Conservation (phyloP, 92 coral and sea anemone species). For the Pocillopora grandis region DNA sequence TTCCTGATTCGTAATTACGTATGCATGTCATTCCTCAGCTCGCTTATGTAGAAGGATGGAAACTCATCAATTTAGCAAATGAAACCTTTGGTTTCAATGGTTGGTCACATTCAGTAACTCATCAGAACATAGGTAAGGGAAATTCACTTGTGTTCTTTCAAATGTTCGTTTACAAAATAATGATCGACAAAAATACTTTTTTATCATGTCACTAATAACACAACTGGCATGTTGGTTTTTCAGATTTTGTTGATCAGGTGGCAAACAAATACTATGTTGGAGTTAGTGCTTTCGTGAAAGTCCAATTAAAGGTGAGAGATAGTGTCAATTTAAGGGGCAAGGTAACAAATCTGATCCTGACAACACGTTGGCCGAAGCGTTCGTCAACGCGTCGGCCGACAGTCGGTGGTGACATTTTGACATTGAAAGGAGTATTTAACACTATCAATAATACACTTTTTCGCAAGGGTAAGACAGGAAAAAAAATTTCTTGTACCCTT, state of each 20-base stretch:
- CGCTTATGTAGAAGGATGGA: slow-evolving; percentile 91
- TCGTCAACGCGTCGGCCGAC: no score
- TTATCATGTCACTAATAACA: neutral
- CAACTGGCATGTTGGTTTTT: neutral
- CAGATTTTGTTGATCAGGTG: slow-evolving; percentile 89
- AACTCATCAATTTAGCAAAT: slow-evolving; percentile 77
- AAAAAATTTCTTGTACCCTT: no score
- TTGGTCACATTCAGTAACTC: slow-evolving; percentile 93
- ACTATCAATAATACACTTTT: no score
- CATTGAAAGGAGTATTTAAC: no score
- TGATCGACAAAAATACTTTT: neutral
- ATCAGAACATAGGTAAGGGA: slow-evolving; percentile 82
- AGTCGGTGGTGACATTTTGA: no score
- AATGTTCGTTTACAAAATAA: neutral
- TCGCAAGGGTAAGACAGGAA: no score
- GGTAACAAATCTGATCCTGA: no score
- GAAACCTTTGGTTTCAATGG: slow-evolving; percentile 94
- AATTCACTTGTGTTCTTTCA: neutral
- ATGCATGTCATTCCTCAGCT: slow-evolving; percentile 37
- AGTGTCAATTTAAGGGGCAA: neutral
- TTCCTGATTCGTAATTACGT: neutral
- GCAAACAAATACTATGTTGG: slow-evolving; percentile 89
- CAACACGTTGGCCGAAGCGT: no score
- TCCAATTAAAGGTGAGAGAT: slow-evolving; percentile 73
- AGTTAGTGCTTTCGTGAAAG: slow-evolving; percentile 92